Conservation (phyloP, 2,888 invertebrate species). For the Latrodectus hesperus region DNA sequence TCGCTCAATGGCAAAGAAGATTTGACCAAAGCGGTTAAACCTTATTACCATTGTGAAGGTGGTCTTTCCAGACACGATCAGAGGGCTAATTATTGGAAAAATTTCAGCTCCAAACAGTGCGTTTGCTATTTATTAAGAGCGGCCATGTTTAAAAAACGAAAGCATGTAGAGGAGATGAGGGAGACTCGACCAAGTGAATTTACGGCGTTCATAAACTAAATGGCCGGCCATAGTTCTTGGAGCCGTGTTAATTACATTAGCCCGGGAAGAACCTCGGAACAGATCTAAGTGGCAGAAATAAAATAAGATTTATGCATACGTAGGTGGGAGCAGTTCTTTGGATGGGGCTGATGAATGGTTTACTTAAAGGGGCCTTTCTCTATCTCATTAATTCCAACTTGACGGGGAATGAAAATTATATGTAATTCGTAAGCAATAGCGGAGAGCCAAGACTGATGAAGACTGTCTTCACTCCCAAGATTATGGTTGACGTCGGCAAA, state of each 20-base stretch:
- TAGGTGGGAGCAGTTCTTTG: constrained; percentile 63
- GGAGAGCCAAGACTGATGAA: constrained; percentile 67
- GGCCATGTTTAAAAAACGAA: constrained; percentile 50
- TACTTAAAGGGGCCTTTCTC: constrained; percentile 65
- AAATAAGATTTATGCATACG: constrained; percentile 68
- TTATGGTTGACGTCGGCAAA: constrained; percentile 66
- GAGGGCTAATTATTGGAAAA: constrained; percentile 66
- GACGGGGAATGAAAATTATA: constrained; percentile 68
- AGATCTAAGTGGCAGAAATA: constrained; percentile 68
- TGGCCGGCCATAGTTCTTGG: constrained; percentile 66
- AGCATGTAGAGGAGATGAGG: constrained; percentile 27
- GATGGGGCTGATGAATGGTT: constrained; percentile 65
- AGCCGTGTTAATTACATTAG: constrained; percentile 69
- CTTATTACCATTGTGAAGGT: too few relatives aligned
- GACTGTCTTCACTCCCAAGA: constrained; percentile 67
- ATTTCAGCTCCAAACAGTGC: constrained; percentile 51
- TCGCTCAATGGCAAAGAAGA: too few relatives aligned
- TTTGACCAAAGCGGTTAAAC: too few relatives aligned
- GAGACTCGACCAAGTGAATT: constrained; percentile 12
- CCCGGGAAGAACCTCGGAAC: constrained; percentile 55
- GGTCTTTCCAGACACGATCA: constrained; percentile 14
- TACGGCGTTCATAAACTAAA: constrained; percentile 70
- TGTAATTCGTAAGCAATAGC: constrained; percentile 69
- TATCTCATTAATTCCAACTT: constrained; percentile 54
- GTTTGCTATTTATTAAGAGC: constrained; percentile 60